Percentiles rank a stretch among this genome's conserved stretches.
Evolutionary conservation across 2,888 invertebrate genomes (phyloP).

Genomic region (Apamea crenata): DNA sequence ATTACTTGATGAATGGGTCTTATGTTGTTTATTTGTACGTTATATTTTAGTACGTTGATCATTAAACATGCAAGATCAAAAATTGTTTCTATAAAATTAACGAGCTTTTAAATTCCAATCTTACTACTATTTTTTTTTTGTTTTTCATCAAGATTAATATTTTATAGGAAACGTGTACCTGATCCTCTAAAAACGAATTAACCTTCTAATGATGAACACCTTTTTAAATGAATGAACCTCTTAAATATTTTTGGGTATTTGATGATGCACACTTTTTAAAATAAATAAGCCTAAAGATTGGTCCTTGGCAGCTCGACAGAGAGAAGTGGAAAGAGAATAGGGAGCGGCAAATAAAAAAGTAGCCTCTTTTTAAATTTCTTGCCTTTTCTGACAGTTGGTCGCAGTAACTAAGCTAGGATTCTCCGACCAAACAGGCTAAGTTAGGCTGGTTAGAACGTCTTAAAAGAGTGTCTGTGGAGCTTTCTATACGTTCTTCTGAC

Average conservation of each 20-base stretch:
- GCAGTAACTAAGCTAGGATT: too few relatives aligned
- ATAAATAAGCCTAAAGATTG: too few relatives aligned
- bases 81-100: too few relatives aligned
- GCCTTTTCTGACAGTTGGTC: too few relatives aligned
- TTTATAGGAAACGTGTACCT: neutral
- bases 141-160: neutral
- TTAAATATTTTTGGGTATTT: neutral
- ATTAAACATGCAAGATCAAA: neutral
- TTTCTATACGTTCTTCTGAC: too few relatives aligned
- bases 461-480: too few relatives aligned
- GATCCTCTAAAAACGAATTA: neutral
- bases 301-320: too few relatives aligned
- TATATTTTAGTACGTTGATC: neutral
- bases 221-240: neutral
- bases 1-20: neutral
- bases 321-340: too few relatives aligned
- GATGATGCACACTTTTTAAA: neutral
- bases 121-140: neutral
- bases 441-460: too few relatives aligned
- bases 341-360: too few relatives aligned
- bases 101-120: neutral
- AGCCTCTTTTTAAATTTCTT: too few relatives aligned
- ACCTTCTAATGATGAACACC: neutral
- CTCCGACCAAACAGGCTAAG: too few relatives aligned
- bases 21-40: neutral